Conservation (phyloP, 2,888 invertebrate genomes). For the Aphodius sticticus region DNA sequence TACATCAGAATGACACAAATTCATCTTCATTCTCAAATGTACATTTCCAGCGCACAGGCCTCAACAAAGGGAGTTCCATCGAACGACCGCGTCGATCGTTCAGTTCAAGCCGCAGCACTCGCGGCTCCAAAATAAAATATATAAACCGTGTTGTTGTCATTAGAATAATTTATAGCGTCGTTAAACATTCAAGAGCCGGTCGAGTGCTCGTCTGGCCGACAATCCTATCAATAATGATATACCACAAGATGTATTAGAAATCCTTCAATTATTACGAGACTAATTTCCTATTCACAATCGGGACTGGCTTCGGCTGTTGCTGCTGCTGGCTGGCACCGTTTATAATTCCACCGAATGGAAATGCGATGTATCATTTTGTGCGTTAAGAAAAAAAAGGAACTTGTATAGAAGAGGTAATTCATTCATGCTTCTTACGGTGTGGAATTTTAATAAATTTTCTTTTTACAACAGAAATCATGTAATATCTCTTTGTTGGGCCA, state of each 20-base stretch:
- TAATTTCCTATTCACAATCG: constrained; percentile 42
- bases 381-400: constrained; percentile 28
- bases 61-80: constrained; percentile 19
- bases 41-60: constrained; percentile 16
- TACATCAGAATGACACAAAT: constrained; percentile 20
- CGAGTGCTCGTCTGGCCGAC: constrained; percentile 33
- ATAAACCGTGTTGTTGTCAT: constrained; percentile 29
- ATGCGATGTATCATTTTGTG: constrained; percentile 33
- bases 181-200: constrained; percentile 30
- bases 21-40: constrained; percentile 18
- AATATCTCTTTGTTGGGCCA: not conserved
- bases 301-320: constrained; percentile 34
- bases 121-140: constrained; percentile 18
- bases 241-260: constrained; percentile 44
- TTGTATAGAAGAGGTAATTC: not conserved
- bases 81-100: constrained; percentile 4
- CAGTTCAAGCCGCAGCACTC: constrained; percentile 6
- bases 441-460: constrained; percentile 4
- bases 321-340: constrained; percentile 30
- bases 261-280: constrained; percentile 40
- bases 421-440: constrained; percentile 12
- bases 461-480: not conserved
- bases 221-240: constrained; percentile 40
- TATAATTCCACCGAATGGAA: constrained; percentile 32
- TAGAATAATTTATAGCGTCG: constrained; percentile 33